A percentile compares a stretch with the other conserved stretches of the same genome.
Evolutionary conservation across 2,113 vertebrate species (phyloP).

Genomic region (Mus spicilegus): DNA sequence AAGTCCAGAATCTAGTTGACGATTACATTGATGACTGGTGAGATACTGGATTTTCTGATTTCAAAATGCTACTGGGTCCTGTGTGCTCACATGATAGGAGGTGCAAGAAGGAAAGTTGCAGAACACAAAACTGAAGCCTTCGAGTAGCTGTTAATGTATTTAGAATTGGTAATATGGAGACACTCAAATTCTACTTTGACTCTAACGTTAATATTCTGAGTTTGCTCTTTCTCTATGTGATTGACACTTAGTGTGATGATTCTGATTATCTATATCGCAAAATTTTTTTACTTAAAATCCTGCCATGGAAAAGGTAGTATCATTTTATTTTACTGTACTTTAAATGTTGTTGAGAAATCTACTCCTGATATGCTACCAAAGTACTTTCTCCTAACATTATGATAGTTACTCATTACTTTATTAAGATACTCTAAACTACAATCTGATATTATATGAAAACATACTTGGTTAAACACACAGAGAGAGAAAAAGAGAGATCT

Average conservation of each 20-base stretch:
- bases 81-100: fast-evolving
- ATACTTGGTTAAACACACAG: not conserved
- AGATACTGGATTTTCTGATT: fast-evolving
- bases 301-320: not conserved
- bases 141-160: not conserved
- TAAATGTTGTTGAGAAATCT: not conserved
- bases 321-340: not conserved
- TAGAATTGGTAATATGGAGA: not conserved
- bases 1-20: too few relatives aligned
- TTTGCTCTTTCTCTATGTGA: not conserved
- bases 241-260: not conserved
- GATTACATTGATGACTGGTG: not conserved
- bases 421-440: not conserved
- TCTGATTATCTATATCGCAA: not conserved
- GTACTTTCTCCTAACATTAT: not conserved
- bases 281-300: not conserved
- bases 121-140: not conserved
- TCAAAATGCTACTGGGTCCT: too few relatives aligned
- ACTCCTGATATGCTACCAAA: not conserved
- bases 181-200: not conserved
- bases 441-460: not conserved
- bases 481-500: not conserved
- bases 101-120: not conserved
- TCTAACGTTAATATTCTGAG: not conserved
- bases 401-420: not conserved